Evolutionary conservation across 2,113 vertebrate genomes (phyloP), one percentile per base, ranked within the genome.

Genomic region (Petroica traversi): DNA sequence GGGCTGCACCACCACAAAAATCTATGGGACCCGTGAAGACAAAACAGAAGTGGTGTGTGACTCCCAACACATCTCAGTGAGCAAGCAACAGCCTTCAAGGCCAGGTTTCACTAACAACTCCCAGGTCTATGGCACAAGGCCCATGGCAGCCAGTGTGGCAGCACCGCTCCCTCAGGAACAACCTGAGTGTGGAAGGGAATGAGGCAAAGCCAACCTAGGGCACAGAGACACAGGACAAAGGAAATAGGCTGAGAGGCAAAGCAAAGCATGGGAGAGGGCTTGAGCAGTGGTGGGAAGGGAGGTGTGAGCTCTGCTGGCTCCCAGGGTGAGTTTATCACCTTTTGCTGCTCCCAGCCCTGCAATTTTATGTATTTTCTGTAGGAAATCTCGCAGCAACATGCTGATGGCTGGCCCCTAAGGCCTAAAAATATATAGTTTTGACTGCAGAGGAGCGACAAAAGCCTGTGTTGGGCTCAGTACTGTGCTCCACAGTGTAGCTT

Each of bases 111-210:
- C 29, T 40, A 49, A 24, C 9, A 57, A 29, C n/a, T n/a, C 12
- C 5, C 14, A 19, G 19, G 33, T 28, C 33, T 49, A 1, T 6
- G 43, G 46, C 34, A 67, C 20, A 6, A 62, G 62, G 23, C 59
- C 16, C 0, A 0, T 19, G 40, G 57, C 36, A 66, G 18, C 25
- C 28, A 8, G 10, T 3, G 20, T 74, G 64, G 20, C 55, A 43
- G 57, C 19, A 28, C 26, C 46, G 48, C 8, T 14, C 12, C 7
- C 17, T 81, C 31, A 20, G 61, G 34, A 61, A 33, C 15, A 43
- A 25, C 25, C 18, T 1, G 1, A 33, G 38, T 66, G 12, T 45
- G 62, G 62, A 66, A 54, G 62, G 78, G 33, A 75, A 34, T 6
- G 26, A 67, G 51, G 51, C 19, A 19, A 73, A 72, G 49, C 17